These are phyloP conservation scores for Mesochorus sp. DNA, from an alignment of 2,888 invertebrate genomes.

Conservation along the genomic window DNA sequence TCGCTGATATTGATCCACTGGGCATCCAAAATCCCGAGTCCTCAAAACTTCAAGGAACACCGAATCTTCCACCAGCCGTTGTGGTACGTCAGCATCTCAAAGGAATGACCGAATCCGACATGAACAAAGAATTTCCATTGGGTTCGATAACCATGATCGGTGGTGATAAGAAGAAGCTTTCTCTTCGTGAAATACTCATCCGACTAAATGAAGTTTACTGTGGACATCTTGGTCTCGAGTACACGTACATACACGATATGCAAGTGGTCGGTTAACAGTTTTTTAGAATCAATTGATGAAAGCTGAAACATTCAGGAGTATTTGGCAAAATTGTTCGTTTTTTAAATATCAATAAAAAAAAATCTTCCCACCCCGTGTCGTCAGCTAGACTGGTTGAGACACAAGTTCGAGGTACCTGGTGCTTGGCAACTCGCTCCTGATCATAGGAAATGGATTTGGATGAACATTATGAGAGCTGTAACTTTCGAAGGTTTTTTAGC, in stretches of 20 bases:
- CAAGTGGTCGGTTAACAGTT: constrained; percentile 64
- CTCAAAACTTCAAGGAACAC: constrained; percentile 68
- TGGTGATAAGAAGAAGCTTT: constrained; percentile 68
- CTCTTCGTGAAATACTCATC: constrained; percentile 73
- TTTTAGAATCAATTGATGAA: not conserved
- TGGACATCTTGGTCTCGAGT: constrained; percentile 76
- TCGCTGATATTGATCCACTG: constrained; percentile 92
- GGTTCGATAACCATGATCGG: constrained; percentile 72
- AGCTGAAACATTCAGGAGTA: no score
- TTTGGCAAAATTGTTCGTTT: no score
- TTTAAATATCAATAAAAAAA: not conserved
- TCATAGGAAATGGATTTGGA: constrained; percentile 73
- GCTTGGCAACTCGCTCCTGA: constrained; percentile 70
- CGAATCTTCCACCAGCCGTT: constrained; percentile 71
- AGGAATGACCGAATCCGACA: constrained; percentile 72
- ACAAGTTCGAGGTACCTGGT: constrained; percentile 75
- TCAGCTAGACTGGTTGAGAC: constrained; percentile 76
- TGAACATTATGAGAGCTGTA: constrained; percentile 73
- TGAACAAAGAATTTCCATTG: constrained; percentile 72
- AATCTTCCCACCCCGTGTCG: constrained; percentile 6
- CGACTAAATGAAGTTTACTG: constrained; percentile 77
- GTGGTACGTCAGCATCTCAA: constrained; percentile 73
- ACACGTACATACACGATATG: constrained; percentile 73
- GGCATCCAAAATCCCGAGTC: constrained; percentile 83
- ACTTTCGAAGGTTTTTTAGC: constrained; percentile 74